Base-by-base conservation (phyloP, 92 coral and sea anemone genomes). In the Micromussa lordhowensis region DNA sequence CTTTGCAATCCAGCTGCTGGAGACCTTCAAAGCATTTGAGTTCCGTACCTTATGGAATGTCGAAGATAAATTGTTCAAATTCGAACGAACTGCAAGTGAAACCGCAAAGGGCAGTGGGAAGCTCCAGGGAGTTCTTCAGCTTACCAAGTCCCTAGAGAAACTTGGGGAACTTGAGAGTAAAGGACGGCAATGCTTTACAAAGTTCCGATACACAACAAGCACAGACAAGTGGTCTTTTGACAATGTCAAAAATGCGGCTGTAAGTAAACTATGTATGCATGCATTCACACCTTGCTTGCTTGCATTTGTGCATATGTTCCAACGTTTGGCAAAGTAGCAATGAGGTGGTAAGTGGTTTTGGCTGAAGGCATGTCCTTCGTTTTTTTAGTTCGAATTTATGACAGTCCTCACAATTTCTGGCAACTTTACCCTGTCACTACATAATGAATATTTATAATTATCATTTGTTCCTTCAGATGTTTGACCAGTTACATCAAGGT, bases 21-120 rank as follows among this genome's bases (percentile, higher is more conserved):
- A 81, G 34, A 29, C 66, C n/a, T 36, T 63, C 74, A 61, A 66
- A 81, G 75, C 29, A 21, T 81, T 81, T 28, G 75, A 53, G 22
- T 81, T 64, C 53, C 85, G 85, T 18, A 34, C 75, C 19, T 57
- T 81, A 0, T 81, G 85, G 85, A 36, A 73, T 16, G 53, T 73
- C 6, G 16, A 2, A 1, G 49, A 34, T 3, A 36, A 35, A 6
- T 36, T 73, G 12, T 10, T 35, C 1, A 9, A 35, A 0, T 73
- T 32, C 11, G 40, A 73, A 2, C 51, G 77, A 73, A 32, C 38
- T 19, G 53, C 77, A 19, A 73, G 77, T 22, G 49, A 73, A 21
- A 26, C 53, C 49, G 77, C 77, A 2, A 2, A 7, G 26, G 77
- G 29, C 4, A 73, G n/a, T 34, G 28, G 13, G 26, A 35, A 18